These are phyloP conservation scores for Leptinotarsa juncta DNA, from an alignment of 2,888 invertebrate genomes.

Conservation along the genomic window DNA sequence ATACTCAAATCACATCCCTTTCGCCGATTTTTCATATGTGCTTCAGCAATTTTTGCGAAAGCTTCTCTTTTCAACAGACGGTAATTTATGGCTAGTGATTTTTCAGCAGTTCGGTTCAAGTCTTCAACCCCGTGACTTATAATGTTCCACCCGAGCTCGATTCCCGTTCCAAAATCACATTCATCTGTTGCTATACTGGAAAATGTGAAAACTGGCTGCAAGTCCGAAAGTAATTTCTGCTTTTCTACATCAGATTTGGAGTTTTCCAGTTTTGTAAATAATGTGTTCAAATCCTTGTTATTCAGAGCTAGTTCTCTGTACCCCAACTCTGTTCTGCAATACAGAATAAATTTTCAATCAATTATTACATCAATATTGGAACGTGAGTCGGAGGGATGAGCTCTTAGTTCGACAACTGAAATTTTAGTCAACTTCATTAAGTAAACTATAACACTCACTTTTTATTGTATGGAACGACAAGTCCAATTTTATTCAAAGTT, in stretches of 20 bases:
- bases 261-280: slow-evolving; percentile 75
- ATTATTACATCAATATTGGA: neutral
- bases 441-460: slow-evolving; percentile 64
- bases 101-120: slow-evolving; percentile 75
- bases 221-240: slow-evolving; percentile 72
- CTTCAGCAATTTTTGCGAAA: slow-evolving; percentile 79
- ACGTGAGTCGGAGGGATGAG: too few relatives aligned
- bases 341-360: slow-evolving; percentile 20
- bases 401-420: neutral
- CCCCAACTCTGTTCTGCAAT: slow-evolving; percentile 77
- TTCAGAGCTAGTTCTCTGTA: slow-evolving; percentile 74
- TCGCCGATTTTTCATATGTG: slow-evolving; percentile 79
- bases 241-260: slow-evolving; percentile 71
- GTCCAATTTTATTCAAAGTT: slow-evolving; percentile 84
- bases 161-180: slow-evolving; percentile 92
- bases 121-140: slow-evolving; percentile 80
- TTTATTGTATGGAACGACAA: slow-evolving; percentile 86
- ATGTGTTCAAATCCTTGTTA: slow-evolving; percentile 71
- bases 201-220: slow-evolving; percentile 83
- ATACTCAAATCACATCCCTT: slow-evolving; percentile 70
- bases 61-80: slow-evolving; percentile 77
- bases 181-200: slow-evolving; percentile 94
- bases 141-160: slow-evolving; percentile 89
- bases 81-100: slow-evolving; percentile 81
- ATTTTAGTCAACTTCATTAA: neutral